phyloP scores from a whole-genome alignment of 2,797 vertebrate genomes.

The Falco columbarius region DNA sequence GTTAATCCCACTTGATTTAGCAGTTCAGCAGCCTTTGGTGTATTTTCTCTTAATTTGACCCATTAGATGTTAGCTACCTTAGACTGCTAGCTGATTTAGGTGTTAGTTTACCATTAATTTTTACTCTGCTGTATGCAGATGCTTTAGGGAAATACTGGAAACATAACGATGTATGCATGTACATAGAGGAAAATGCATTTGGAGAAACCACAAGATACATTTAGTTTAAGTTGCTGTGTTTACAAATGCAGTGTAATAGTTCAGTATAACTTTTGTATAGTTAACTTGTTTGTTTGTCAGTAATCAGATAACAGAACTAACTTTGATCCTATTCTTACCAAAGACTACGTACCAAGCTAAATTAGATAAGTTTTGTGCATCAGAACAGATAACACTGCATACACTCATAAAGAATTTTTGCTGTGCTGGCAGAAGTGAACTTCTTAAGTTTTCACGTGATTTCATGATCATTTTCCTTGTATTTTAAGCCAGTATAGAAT shows the following conservation, averaged over 20 bases:
- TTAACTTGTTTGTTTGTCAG: background rate
- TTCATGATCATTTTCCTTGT: background rate
- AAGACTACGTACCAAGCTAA: background rate
- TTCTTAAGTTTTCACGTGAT: background rate
- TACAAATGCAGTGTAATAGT: background rate
- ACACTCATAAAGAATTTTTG: background rate
- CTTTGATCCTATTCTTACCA: background rate
- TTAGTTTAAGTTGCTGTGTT: background rate
- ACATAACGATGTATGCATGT: rapidly evolving
- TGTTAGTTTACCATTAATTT: background rate
- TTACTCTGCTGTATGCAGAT: background rate
- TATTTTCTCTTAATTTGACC: background rate
- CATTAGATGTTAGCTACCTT: background rate
- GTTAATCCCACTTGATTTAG: background rate
- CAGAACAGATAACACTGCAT: background rate
- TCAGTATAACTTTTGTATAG: background rate
- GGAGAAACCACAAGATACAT: background rate
- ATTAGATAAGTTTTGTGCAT: background rate
- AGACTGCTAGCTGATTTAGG: background rate
- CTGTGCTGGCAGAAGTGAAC: background rate
- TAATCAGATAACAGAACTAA: background rate
- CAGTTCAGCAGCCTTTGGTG: background rate
- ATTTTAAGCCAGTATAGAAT: background rate
- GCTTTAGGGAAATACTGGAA: background rate
- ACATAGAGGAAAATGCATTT: background rate